phyloP scores from a whole-genome alignment of 2,888 invertebrate genomes.

The Trichogramma evanescens region DNA sequence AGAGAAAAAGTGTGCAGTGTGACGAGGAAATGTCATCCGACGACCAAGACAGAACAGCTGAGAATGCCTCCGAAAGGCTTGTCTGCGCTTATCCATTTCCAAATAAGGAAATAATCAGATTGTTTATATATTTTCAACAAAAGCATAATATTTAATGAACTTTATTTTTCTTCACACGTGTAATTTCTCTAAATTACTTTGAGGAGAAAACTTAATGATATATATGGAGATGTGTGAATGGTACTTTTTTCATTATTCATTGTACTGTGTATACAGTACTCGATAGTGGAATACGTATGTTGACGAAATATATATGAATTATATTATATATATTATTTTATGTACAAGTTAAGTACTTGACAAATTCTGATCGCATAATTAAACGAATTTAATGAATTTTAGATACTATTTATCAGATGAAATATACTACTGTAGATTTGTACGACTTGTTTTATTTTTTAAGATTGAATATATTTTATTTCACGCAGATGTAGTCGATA shows the following conservation, averaged over 20 bases:
- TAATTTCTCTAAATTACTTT: too few species aligned
- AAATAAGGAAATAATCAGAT: too few species aligned
- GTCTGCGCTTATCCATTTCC: too few species aligned
- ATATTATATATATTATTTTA: constrained; percentile 1
- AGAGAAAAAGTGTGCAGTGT: too few species aligned
- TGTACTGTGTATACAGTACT: constrained; percentile 4
- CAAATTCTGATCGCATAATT: neutral
- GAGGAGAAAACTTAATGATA: too few species aligned
- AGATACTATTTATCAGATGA: neutral
- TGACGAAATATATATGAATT: neutral
- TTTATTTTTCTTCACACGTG: neutral
- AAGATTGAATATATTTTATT: constrained; percentile 2
- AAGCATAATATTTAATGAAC: neutral
- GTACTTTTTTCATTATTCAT: constrained; percentile 3
- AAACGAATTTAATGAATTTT: constrained; percentile 1
- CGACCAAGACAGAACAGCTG: too few species aligned
- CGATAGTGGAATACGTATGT: neutral
- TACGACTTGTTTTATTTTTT: constrained; percentile 9
- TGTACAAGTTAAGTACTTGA: neutral
- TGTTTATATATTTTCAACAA: too few species aligned
- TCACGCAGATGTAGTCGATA: constrained; percentile 3
- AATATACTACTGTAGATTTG: constrained; percentile 11
- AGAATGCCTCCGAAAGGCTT: too few species aligned
- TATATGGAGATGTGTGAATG: neutral
- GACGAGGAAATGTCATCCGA: too few species aligned